These are phyloP conservation scores for Ammodramus savannarum DNA, from an alignment of 2,113 vertebrate species.

Conservation along the genomic window DNA sequence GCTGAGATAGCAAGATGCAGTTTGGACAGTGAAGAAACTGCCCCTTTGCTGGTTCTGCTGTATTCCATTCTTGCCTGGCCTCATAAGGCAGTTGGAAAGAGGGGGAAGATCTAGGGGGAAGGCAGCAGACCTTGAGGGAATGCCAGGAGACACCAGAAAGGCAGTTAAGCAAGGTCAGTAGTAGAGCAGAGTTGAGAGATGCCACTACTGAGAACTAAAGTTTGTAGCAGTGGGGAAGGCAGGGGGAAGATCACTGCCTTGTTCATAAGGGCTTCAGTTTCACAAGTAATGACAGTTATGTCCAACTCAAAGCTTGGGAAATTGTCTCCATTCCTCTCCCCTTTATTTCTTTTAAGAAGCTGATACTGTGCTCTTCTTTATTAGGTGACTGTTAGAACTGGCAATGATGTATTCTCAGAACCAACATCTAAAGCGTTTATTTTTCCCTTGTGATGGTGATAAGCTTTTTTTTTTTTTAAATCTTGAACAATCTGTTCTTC, in stretches of 20 bases:
- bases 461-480: neutral
- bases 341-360: neutral
- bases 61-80: neutral
- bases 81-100: neutral
- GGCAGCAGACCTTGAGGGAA: neutral
- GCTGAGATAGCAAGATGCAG: neutral
- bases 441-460: neutral
- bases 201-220: neutral
- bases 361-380: neutral
- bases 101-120: neutral
- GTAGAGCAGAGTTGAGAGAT: neutral
- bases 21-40: rapidly evolving
- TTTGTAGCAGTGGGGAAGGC: neutral
- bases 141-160: neutral
- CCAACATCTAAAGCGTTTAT: neutral
- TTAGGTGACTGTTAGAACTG: neutral
- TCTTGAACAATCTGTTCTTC: neutral
- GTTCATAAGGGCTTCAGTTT: neutral
- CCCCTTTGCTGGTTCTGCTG: neutral
- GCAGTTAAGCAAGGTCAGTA: neutral
- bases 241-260: neutral
- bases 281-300: neutral
- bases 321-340: neutral
- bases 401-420: neutral
- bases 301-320: neutral